A percentile compares a stretch with the other conserved stretches of the same genome.
phyloP scores from a whole-genome alignment of 2,888 invertebrate species.

The Chrysotoxum bicinctum region DNA sequence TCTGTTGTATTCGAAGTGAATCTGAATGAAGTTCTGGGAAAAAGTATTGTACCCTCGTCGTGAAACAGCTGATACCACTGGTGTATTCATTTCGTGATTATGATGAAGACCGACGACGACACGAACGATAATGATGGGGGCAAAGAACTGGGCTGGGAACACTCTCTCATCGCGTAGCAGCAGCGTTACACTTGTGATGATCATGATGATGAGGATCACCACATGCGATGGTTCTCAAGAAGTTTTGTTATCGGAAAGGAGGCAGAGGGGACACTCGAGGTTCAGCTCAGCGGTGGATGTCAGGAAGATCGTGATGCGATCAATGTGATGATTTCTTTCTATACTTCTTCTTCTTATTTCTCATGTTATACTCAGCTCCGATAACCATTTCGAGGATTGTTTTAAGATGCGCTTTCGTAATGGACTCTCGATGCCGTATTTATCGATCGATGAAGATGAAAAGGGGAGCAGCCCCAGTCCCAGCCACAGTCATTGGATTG shows the following conservation, averaged over 20 bases:
- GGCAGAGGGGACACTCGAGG: neutral
- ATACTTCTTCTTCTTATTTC: slow-evolving; percentile 7
- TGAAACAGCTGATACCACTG: slow-evolving; percentile 60
- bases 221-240: slow-evolving; percentile 28
- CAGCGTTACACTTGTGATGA: slow-evolving; percentile 53
- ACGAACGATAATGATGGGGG: slow-evolving; percentile 5
- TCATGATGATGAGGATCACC: slow-evolving; percentile 26
- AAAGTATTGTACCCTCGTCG: slow-evolving; percentile 55
- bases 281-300: slow-evolving; percentile 51
- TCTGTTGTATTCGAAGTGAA: slow-evolving; percentile 35
- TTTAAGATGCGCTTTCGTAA: slow-evolving; percentile 46
- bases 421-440: slow-evolving; percentile 45
- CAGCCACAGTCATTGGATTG: slow-evolving; percentile 34
- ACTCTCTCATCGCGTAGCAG: slow-evolving; percentile 43
- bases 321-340: slow-evolving; percentile 67
- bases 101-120: neutral
- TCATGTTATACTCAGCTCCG: slow-evolving; percentile 18
- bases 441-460: slow-evolving; percentile 43
- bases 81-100: slow-evolving; percentile 24
- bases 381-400: slow-evolving; percentile 46
- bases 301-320: slow-evolving; percentile 71
- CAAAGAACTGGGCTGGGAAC: slow-evolving; percentile 67
- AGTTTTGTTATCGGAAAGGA: neutral
- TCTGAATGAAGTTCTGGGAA: slow-evolving; percentile 69
- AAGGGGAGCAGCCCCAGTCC: slow-evolving; percentile 31